Evolutionary conservation across 2,797 vertebrate species (phyloP).

Genomic region (Petrocephalus sullivani): DNA sequence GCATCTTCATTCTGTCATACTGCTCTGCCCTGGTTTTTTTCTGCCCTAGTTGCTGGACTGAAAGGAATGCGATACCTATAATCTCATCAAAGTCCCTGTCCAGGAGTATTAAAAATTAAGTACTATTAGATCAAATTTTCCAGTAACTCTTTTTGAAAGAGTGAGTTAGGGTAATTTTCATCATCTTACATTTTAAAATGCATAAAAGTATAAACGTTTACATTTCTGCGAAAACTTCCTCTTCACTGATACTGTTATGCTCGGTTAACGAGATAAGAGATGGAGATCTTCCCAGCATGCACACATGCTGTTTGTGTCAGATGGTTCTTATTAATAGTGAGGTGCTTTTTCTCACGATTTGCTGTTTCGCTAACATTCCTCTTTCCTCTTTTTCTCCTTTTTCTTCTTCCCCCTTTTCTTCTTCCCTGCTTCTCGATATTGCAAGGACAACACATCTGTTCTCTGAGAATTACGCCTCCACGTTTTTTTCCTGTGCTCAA

Average conservation of each 20-base stretch:
- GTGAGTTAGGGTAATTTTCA: neutral
- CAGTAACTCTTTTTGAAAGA: neutral
- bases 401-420: neutral
- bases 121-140: neutral
- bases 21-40: neutral
- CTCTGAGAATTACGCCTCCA: neutral
- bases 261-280: neutral
- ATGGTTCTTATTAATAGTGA: neutral
- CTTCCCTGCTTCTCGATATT: neutral
- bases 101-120: neutral
- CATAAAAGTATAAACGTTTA: neutral
- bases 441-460: neutral
- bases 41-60: neutral
- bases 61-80: neutral
- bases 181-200: neutral
- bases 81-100: neutral
- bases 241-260: neutral
- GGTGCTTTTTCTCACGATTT: neutral
- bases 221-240: neutral
- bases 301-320: neutral
- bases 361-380: neutral
- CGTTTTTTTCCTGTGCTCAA: neutral
- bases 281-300: neutral
- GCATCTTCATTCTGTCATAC: neutral
- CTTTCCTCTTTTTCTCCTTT: neutral